Evolutionary conservation across 2,113 vertebrate genomes (phyloP), one percentile per base, ranked within the genome.

Genomic region (Microtus richardsoni): DNA sequence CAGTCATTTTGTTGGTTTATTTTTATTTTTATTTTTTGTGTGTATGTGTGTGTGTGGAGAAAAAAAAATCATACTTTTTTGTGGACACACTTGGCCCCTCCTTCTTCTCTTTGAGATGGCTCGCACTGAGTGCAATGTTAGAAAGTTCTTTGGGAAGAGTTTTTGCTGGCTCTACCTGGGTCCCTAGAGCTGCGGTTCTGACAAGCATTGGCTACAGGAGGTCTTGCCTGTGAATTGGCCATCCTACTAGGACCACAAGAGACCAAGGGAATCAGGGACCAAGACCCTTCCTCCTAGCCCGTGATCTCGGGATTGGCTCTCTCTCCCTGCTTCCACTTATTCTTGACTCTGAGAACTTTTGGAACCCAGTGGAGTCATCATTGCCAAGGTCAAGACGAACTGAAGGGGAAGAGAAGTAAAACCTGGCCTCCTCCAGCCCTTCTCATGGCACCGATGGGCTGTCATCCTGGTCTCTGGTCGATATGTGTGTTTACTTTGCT

Each of bases 151-250:
- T 52, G 95, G 93, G 82, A 82, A 89, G 85, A 68, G 73, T 74
- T 86, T 78, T 91, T 89, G 83, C 68, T 70, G 93, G 60, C 84
- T 93, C n/a, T 75, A 91, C 96, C 97, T 97, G 96, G 96, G 97
- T 97, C 93, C 84, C 80, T 94, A 94, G 95, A 93, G 58, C 97
- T 97, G 97, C 98, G 97, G 97, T 97, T 98, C 97, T 13, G 84
- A 98, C 96, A 91, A 98, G 97, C 98, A 97, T 97, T 98, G 98
- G 97, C 97, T 97, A 96, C 87, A 94, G 97, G 93, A 98, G 86
- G 94, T 71, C 90, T 94, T 96, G 94, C 97, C 97, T 0, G 17
- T 95, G 97, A 96, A 96, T 77, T 95, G 95, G 96, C 92, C 95
- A 52, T 91, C 89, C 87, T 93, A 19, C 96, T 95, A 97, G 97